phyloP scores from a whole-genome alignment of 2,888 invertebrate genomes.

The Silvanus unidentatus region DNA sequence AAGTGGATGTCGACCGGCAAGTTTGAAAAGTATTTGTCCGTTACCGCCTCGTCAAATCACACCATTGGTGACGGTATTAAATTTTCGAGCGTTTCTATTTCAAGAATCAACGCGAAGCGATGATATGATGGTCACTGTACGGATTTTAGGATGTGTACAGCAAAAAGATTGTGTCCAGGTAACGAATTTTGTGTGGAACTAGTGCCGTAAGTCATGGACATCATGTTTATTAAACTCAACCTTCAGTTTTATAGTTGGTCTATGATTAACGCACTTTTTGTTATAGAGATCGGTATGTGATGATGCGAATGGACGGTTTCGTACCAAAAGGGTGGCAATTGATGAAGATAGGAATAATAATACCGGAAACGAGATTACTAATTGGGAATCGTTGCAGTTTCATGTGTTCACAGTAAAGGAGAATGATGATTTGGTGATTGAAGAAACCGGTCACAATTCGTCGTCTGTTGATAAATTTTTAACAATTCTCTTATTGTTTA shows the following conservation, averaged over 20 bases:
- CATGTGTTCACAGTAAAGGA: background rate
- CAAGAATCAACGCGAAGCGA: constrained; percentile 55
- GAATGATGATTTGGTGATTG: too few relatives aligned
- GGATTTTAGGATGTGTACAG: constrained; percentile 52
- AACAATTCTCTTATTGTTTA: too few relatives aligned
- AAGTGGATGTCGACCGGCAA: constrained; percentile 47
- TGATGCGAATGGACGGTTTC: too few relatives aligned
- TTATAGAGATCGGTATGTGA: too few relatives aligned
- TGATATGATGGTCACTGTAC: constrained; percentile 52
- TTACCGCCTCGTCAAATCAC: constrained; percentile 41
- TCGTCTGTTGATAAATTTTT: too few relatives aligned
- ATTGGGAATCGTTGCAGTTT: constrained; percentile 2
- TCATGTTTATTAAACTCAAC: too few relatives aligned
- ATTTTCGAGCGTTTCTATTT: constrained; percentile 54
- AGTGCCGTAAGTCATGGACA: too few relatives aligned
- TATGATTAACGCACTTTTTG: background rate
- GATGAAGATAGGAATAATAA: too few relatives aligned
- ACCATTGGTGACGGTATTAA: constrained; percentile 45
- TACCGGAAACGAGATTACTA: background rate
- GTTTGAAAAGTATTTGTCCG: constrained; percentile 47
- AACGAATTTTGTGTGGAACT: constrained; percentile 8
- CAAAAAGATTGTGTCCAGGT: constrained; percentile 49
- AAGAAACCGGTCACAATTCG: too few relatives aligned
- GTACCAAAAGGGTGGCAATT: too few relatives aligned
- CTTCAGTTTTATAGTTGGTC: too few relatives aligned